These are phyloP conservation scores for Accipiter cooperii DNA, from an alignment of 2,113 vertebrate species.

Conservation along the genomic window DNA sequence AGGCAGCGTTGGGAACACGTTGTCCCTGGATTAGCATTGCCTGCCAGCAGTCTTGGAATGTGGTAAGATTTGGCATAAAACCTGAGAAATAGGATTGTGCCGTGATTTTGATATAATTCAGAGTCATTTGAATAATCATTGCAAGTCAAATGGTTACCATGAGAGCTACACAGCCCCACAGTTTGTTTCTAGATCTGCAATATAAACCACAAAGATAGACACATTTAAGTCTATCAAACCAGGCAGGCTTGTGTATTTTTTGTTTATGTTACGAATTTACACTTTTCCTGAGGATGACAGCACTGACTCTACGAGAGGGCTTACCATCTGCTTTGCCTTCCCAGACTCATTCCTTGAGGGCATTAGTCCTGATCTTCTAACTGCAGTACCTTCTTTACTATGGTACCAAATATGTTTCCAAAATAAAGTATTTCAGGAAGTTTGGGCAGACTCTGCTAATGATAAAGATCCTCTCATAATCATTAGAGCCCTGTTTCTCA, in stretches of 20 bases:
- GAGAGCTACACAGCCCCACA: background rate
- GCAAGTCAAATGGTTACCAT: background rate
- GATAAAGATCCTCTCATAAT: background rate
- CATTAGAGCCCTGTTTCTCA: background rate
- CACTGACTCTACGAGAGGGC: background rate
- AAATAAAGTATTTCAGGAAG: background rate
- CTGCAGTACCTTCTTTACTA: background rate
- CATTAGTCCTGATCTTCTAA: background rate
- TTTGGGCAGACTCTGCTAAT: background rate
- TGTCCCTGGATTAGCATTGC: background rate
- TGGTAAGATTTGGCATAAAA: background rate
- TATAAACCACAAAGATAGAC: background rate
- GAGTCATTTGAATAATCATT: background rate
- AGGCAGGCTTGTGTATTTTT: background rate
- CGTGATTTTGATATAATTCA: background rate
- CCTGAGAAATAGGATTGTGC: accelerated
- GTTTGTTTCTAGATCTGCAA: background rate
- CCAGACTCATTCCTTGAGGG: background rate
- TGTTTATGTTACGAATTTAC: background rate
- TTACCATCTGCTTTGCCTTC: background rate
- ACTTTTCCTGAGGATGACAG: background rate
- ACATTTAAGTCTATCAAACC: background rate
- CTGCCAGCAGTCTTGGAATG: accelerated
- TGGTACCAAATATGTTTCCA: background rate
- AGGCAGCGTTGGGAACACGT: accelerated